Percentiles rank a stretch among this genome's conserved stretches.
Evolutionary conservation across 2,113 vertebrate species (phyloP).

Genomic region (Pelusios castaneus): DNA sequence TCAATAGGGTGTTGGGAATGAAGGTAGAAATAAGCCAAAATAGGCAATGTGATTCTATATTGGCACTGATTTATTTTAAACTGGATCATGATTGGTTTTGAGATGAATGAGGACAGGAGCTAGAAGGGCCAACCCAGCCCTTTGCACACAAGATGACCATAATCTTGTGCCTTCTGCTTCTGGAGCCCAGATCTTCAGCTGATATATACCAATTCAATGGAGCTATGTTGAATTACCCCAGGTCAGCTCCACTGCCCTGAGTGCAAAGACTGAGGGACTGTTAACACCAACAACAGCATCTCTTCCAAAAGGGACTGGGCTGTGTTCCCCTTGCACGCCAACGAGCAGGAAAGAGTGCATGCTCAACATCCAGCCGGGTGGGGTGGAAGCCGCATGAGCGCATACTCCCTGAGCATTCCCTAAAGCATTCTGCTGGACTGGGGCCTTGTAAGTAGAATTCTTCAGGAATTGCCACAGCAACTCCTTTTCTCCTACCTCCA

Average conservation of each 20-base stretch:
- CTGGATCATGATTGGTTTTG: background rate
- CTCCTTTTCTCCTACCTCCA: background rate
- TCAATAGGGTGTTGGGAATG: background rate
- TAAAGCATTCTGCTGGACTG: background rate
- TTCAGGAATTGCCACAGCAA: background rate
- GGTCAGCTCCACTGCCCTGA: background rate
- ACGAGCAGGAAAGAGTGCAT: background rate
- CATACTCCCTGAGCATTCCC: background rate
- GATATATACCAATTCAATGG: background rate
- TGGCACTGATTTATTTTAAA: background rate
- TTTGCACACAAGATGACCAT: background rate
- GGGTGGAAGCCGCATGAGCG: background rate
- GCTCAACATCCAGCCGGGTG: background rate
- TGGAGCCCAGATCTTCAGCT: background rate
- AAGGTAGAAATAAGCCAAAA: background rate
- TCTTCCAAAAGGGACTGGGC: background rate
- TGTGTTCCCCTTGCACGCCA: background rate
- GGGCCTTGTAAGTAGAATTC: background rate
- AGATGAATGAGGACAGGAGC: background rate
- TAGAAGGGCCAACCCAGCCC: background rate
- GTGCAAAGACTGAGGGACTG: background rate
- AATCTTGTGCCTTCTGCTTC: background rate
- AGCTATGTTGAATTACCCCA: background rate
- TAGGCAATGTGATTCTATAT: background rate
- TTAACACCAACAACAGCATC: background rate